These are phyloP conservation scores for Trichacis sp. DNA, from an alignment of 2,888 invertebrate genomes.

Conservation along the genomic window DNA sequence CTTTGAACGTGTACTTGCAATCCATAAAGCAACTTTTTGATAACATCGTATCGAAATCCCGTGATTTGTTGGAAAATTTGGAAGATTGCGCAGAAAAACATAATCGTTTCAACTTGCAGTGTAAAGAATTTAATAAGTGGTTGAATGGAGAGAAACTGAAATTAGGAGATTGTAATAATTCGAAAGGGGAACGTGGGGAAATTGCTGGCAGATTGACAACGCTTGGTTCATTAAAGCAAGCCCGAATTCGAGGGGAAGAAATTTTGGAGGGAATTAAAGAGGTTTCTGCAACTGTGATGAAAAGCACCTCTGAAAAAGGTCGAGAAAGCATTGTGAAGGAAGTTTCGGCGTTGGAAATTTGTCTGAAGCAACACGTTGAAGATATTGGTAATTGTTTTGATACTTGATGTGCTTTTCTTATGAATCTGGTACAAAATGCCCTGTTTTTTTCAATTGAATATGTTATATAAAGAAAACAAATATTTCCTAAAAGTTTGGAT, in stretches of 20 bases:
- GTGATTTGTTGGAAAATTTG: constrained; percentile 85
- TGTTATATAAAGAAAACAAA: too few species aligned
- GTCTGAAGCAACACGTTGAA: constrained; percentile 76
- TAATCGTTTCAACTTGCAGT: constrained; percentile 80
- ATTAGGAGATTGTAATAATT: constrained; percentile 83
- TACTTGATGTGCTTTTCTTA: too few species aligned
- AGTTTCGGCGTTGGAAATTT: constrained; percentile 77
- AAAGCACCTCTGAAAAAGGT: constrained; percentile 86
- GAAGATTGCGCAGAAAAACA: constrained; percentile 90
- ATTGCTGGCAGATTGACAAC: constrained; percentile 80
- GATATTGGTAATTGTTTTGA: constrained; percentile 72
- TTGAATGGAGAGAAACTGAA: constrained; percentile 83
- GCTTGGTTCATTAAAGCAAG: constrained; percentile 75
- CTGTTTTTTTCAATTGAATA: too few species aligned
- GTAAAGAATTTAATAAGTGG: constrained; percentile 86
- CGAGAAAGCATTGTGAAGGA: constrained; percentile 80
- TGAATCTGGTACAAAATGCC: too few species aligned
- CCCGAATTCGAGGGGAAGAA: constrained; percentile 75
- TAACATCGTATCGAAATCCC: constrained; percentile 88
- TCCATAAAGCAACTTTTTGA: constrained; percentile 91
- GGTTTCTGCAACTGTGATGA: constrained; percentile 76
- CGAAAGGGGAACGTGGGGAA: constrained; percentile 86
- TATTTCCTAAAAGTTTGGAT: too few species aligned
- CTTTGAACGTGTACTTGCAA: constrained; percentile 85
- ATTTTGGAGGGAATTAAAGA: constrained; percentile 78